phyloP scores from a whole-genome alignment of 2,888 invertebrate species.

The Microctonus aethiopoides region DNA sequence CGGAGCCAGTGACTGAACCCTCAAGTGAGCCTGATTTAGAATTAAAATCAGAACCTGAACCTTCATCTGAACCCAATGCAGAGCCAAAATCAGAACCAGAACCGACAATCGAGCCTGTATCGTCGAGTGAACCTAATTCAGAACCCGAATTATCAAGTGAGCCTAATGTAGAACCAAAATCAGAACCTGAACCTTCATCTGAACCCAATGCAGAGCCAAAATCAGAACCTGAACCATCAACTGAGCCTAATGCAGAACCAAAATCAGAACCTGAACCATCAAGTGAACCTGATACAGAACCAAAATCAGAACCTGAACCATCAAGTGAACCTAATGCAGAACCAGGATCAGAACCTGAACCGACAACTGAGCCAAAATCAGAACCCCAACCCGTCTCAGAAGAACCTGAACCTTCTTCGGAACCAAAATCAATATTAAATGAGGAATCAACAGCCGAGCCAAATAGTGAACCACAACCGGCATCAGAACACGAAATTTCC shows the following conservation, averaged over 20 bases:
- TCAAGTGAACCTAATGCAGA: conserved; percentile 50
- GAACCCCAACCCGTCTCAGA: conserved; percentile 40
- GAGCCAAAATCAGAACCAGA: conserved; percentile 54
- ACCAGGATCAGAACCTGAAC: conserved; percentile 49
- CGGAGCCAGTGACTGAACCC: no score
- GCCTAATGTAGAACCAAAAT: conserved; percentile 41
- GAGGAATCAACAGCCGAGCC: conserved; percentile 53
- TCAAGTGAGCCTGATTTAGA: conserved; percentile 49
- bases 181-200: conserved; percentile 50
- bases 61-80: conserved; percentile 52
- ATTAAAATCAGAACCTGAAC: conserved; percentile 53
- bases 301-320: conserved; percentile 53
- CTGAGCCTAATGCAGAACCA: conserved; percentile 45
- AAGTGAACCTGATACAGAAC: conserved; percentile 54
- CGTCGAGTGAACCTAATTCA: conserved; percentile 44
- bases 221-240: conserved; percentile 29
- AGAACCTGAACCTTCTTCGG: conserved; percentile 46
- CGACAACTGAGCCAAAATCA: conserved; percentile 47
- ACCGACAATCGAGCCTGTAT: conserved; percentile 50
- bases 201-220: conserved; percentile 53
- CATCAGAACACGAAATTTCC: conserved; percentile 42
- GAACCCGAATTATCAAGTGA: conserved; percentile 50
- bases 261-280: conserved; percentile 53
- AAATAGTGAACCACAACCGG: conserved; percentile 33
- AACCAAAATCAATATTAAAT: conserved; percentile 41